Base-by-base conservation (phyloP, 2,113 vertebrate genomes). In the Synodontis membranacea region DNA sequence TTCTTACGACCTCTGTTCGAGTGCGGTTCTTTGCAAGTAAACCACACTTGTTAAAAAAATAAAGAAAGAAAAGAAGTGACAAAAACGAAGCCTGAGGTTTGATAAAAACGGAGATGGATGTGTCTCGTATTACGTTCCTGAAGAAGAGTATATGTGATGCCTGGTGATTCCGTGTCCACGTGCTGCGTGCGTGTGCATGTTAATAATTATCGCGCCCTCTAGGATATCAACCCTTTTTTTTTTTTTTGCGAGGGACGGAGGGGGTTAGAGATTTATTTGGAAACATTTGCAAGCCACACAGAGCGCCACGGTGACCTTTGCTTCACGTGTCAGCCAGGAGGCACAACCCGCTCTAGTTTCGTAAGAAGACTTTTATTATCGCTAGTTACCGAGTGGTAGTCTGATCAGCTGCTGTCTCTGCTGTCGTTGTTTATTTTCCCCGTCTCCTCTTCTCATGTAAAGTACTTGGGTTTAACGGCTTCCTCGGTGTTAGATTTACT, bases 121-220 rank as follows among this genome's bases (percentile, higher is more conserved):
- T 10, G n/a, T 78, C 42, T 48, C 58, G 34, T 44, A 23, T 76
- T 60, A 31, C 39, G 37, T 74, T 34, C 66, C 52, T 17, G 34
- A 25, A 46, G 39, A 84, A n/a, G 25, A 75, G 39, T 14, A 46
- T 15, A 58, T 44, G 37, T 19, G 25, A 42, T 19, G n/a, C 5
- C 68, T 42, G 12, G 10, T 44, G 25, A 60, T 23, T 12, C 23
- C 0, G 64, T 39, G 46, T 83, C 48, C 62, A 68, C 17, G 34
- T 83, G 68, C 25, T 84, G n/a, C 21, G 17, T 56, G 66, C 58
- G 52, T 31, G 56, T 25, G 42, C 28, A 4, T 25, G 62, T 83
- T 74, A 84, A 74, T 72, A 34, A 85, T 85, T 79, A 79, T 52
- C 42, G 23, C n/a, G 3, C n/a, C 4, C 54, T 37, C n/a, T 39